phyloP scores from a whole-genome alignment of 2,888 invertebrate genomes.

The Sminthurinus aureus region DNA sequence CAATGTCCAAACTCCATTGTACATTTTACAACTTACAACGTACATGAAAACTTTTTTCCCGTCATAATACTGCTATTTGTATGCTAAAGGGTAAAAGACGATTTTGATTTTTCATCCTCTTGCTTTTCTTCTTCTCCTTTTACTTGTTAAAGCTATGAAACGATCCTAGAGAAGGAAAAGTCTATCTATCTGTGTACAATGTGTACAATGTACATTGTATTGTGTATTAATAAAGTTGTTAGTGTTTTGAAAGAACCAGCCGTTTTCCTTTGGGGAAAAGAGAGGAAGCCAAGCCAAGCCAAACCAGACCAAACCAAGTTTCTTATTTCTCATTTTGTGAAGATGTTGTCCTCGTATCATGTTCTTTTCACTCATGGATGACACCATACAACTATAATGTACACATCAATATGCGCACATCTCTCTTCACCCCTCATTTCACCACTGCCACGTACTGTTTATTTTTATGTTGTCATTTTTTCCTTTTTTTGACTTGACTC shows the following conservation, averaged over 20 bases:
- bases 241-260: too few species aligned
- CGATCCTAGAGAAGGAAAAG: too few species aligned
- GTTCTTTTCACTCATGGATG: background rate
- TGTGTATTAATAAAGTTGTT: too few species aligned
- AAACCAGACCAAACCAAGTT: background rate
- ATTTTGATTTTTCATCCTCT: background rate
- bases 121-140: background rate
- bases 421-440: background rate
- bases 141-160: too few species aligned
- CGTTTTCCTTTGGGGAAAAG: background rate
- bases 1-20: too few species aligned
- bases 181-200: too few species aligned
- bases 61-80: conserved; percentile 19
- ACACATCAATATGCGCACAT: background rate
- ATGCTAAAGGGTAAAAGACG: conserved; percentile 10
- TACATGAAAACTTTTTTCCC: conserved; percentile 10
- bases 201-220: too few species aligned
- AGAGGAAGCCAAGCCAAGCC: background rate
- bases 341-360: background rate
- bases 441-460: background rate
- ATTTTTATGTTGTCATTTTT: too few species aligned
- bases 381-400: too few species aligned
- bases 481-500: too few species aligned
- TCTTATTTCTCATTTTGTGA: background rate
- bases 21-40: too few species aligned